Percentiles rank a stretch among this genome's conserved stretches.
These are phyloP conservation scores for Alloplasta piceator DNA, from an alignment of 2,888 invertebrate genomes.

Conservation along the genomic window DNA sequence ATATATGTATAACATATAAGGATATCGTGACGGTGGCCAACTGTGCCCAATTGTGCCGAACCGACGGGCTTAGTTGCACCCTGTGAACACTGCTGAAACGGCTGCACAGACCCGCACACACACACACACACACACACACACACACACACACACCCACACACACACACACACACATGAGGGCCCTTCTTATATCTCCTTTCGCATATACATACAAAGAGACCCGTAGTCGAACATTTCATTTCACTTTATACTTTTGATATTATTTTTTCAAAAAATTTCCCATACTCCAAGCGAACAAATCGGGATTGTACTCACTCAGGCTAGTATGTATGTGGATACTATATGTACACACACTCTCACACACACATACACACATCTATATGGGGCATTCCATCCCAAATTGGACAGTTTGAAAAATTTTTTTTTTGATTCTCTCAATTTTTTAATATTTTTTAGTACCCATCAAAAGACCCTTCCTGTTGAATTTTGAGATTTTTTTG, in stretches of 20 bases:
- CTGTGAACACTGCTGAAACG: slow-evolving; percentile 53
- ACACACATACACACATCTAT: not conserved
- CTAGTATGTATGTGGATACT: too few species aligned
- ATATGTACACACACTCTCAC: too few species aligned
- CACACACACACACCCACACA: slow-evolving; percentile 2
- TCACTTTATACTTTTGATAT: slow-evolving; percentile 17
- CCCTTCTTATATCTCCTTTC: slow-evolving; percentile 27
- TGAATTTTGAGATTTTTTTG: too few species aligned
- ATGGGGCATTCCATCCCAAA: too few species aligned
- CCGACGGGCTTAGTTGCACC: slow-evolving; percentile 56
- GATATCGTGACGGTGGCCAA: slow-evolving; percentile 57
- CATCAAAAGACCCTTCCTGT: too few species aligned
- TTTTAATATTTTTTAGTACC: too few species aligned
- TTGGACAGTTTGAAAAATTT: too few species aligned
- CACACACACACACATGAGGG: not conserved
- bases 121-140: not conserved
- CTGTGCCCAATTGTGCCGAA: slow-evolving; percentile 59
- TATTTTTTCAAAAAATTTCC: slow-evolving; percentile 5
- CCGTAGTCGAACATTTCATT: slow-evolving; percentile 32
- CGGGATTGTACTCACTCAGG: too few species aligned
- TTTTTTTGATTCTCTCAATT: too few species aligned
- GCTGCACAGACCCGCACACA: slow-evolving; percentile 34
- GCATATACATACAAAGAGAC: not conserved
- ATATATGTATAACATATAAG: slow-evolving; percentile 14
- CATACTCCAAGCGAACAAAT: not conserved